Percentiles rank a stretch among this genome's conserved stretches.
phyloP scores from a whole-genome alignment of 1,140 invertebrate genomes.

The Thaumetopoea pityocampa region DNA sequence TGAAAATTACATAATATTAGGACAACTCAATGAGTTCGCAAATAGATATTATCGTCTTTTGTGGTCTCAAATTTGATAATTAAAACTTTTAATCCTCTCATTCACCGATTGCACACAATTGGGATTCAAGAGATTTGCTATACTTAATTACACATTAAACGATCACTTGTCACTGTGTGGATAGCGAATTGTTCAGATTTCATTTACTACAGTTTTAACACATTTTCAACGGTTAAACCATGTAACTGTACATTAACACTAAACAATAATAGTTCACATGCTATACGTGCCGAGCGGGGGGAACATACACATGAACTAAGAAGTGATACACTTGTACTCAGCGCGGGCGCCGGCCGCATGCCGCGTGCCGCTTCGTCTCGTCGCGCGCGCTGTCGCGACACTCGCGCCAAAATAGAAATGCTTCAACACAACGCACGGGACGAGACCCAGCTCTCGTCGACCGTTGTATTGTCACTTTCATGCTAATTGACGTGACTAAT shows the following conservation, averaged over 20 bases:
- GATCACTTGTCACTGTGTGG: too few relatives aligned
- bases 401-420: slow-evolving; percentile 64
- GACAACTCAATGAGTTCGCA: too few relatives aligned
- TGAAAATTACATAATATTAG: slow-evolving; percentile 5
- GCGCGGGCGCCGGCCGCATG: slow-evolving; percentile 30
- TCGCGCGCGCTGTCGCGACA: slow-evolving; percentile 25
- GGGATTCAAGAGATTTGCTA: too few relatives aligned
- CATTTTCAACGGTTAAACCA: neutral
- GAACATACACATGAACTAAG: slow-evolving; percentile 55
- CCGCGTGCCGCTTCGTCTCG: slow-evolving; percentile 34
- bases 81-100: slow-evolving; percentile 3
- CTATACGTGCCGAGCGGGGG: slow-evolving; percentile 47
- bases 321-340: slow-evolving; percentile 22
- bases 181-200: too few relatives aligned
- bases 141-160: too few relatives aligned
- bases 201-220: neutral
- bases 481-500: slow-evolving; percentile 13
- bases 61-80: neutral
- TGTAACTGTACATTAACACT: slow-evolving; percentile 5
- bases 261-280: slow-evolving; percentile 12
- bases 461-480: slow-evolving; percentile 27
- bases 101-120: too few relatives aligned
- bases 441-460: slow-evolving; percentile 1
- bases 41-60: neutral
- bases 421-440: slow-evolving; percentile 27